phyloP scores from a whole-genome alignment of 2,888 invertebrate species.

The Uropetala carovei region DNA sequence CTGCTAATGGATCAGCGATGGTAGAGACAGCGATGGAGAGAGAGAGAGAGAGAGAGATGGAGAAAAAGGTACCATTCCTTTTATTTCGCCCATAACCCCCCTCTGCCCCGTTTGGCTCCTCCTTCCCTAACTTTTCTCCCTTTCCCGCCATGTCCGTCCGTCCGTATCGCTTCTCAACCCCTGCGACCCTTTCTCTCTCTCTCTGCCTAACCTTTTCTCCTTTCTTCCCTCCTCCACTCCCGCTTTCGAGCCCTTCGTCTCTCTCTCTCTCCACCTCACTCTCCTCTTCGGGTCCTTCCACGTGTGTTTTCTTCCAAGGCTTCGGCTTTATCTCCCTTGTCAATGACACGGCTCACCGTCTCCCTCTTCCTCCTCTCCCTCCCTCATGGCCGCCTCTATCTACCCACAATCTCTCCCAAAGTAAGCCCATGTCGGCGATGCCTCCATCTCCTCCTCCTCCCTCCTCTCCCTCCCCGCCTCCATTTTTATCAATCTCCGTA shows the following conservation, averaged over 20 bases:
- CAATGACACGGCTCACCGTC: slow-evolving; percentile 17
- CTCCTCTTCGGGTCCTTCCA: not conserved
- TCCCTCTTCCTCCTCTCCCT: slow-evolving; percentile 65
- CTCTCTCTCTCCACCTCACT: slow-evolving; percentile 48
- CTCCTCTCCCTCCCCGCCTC: not conserved
- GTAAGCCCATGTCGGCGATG: slow-evolving; percentile 38
- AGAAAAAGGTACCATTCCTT: not conserved
- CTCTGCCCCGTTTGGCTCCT: not conserved
- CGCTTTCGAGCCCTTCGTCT: not conserved
- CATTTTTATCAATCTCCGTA: slow-evolving; percentile 55
- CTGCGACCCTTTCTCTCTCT: too few relatives aligned
- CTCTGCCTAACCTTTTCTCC: too few relatives aligned
- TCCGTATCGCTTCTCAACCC: too few relatives aligned
- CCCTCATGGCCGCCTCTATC: not conserved
- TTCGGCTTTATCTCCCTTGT: slow-evolving; percentile 9
- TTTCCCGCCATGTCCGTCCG: too few relatives aligned
- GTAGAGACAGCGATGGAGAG: not conserved
- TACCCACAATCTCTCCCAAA: slow-evolving; percentile 20
- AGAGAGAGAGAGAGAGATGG: not conserved
- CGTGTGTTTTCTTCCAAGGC: slow-evolving; percentile 21
- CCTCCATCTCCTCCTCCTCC: not conserved
- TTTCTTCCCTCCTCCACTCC: slow-evolving; percentile 40
- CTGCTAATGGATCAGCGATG: slow-evolving; percentile 4
- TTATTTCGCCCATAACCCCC: not conserved
- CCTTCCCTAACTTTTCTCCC: slow-evolving; percentile 68